phyloP scores from a whole-genome alignment of 2,797 vertebrate genomes.

The Sphaeramia orbicularis region DNA sequence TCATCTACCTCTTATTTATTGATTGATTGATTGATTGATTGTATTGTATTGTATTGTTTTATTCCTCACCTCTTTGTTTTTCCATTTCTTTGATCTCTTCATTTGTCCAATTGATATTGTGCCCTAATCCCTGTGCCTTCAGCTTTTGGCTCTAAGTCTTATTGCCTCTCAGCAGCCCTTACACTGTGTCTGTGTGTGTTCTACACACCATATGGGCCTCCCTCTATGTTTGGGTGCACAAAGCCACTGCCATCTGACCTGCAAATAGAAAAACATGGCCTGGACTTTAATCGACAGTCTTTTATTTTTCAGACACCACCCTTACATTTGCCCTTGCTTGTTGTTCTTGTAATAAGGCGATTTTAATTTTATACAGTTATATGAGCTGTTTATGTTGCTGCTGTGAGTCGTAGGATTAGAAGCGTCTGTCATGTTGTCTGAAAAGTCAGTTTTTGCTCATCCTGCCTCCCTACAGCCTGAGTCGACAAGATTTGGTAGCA shows the following conservation, averaged over 20 bases:
- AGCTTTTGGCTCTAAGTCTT: constrained; percentile 49
- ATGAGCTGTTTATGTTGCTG: neutral
- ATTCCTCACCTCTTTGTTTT: neutral
- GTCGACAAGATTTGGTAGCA: constrained; percentile 14
- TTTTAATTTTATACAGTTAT: neutral
- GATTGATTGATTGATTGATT: no score
- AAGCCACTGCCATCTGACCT: constrained; percentile 59
- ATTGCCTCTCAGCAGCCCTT: constrained; percentile 32
- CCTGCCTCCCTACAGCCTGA: neutral
- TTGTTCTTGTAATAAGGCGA: neutral
- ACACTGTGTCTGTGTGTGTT: constrained; percentile 54
- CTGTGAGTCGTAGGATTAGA: constrained; percentile 26
- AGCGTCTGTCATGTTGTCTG: constrained; percentile 23
- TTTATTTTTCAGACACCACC: neutral
- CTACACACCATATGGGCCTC: constrained; percentile 78
- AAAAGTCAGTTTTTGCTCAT: constrained; percentile 9
- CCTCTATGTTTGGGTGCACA: constrained; percentile 58
- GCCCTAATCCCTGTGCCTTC: constrained; percentile 34
- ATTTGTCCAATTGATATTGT: constrained; percentile 34
- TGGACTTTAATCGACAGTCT: constrained; percentile 22
- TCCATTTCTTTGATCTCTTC: constrained; percentile 3
- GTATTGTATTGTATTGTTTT: no score
- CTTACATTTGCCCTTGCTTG: neutral
- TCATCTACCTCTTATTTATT: neutral
- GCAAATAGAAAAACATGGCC: constrained; percentile 59